Evolutionary conservation across 2,113 vertebrate genomes (phyloP), one percentile per base, ranked within the genome.

Genomic region (Hiodon alosoides): DNA sequence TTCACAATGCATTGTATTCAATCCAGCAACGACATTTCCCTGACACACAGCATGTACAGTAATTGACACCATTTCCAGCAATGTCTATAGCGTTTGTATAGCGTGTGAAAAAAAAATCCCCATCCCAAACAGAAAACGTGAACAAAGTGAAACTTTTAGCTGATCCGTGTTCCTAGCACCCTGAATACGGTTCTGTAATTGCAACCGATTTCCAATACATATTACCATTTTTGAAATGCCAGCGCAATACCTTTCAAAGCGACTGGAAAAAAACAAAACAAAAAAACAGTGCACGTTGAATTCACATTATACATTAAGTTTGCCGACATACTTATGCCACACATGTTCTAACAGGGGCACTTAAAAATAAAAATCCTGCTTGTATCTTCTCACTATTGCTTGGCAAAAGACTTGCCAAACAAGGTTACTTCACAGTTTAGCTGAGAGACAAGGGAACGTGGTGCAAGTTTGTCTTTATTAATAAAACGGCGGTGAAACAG

Each of bases 401-500:
- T 47, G 16, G 5, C 48, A 51, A 6, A 67, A 53, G 31, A 31
- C 31, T 31, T 31, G 31, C 31, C 31, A 31, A 31, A 31, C 31
- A 31, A 31, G 31, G 31, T 31, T 31, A 31, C 31, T 31, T 31
- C 31, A 31, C 31, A 31, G 31, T 17, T 17, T 7, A 52, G 48
- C 6, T 4, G 31, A 52, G 58, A 73, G 62, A 74, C 72, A 74
- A 52, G n/a, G 47, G 67, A 13, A 14, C 46, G 11, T 31, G 51
- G 13, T n/a, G 17, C 47, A 67, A 59, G 51, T 72, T 66, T 54
- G n/a, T 50, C 16, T 83, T 83, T 77, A 80, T 82, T 80, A 83
- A 66, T 73, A 82, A 82, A 80, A 72, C 62, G 61, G 73, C 67
- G 67, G 67, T 61, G 8, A 61, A 69, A 74, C 72, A 52, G 13